Evolutionary conservation across 2,888 invertebrate genomes (phyloP).

Genomic region (Allacma fusca): DNA sequence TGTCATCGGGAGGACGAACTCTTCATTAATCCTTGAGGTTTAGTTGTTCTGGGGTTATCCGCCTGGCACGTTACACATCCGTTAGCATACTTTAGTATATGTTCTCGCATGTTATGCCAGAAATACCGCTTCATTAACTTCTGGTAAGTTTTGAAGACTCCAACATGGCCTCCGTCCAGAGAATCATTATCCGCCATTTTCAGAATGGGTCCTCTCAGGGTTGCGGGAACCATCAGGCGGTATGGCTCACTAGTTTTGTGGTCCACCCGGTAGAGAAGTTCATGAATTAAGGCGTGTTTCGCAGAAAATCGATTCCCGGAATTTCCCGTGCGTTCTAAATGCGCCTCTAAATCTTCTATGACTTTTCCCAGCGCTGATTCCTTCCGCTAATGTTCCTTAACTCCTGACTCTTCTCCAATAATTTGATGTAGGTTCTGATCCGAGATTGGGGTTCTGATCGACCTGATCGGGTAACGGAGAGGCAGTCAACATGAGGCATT

Average conservation of each 20-base stretch:
- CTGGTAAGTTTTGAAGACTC: not conserved
- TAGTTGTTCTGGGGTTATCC: not conserved
- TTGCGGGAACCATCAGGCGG: conserved; percentile 26
- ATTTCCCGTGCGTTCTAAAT: too few relatives aligned
- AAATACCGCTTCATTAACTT: not conserved
- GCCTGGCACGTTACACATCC: conserved; percentile 30
- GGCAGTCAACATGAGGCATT: conserved; percentile 63
- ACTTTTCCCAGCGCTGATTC: too few relatives aligned
- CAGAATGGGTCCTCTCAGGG: not conserved
- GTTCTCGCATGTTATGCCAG: conserved; percentile 25
- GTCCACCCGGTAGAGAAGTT: too few relatives aligned
- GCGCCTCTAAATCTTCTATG: too few relatives aligned
- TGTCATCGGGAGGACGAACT: not conserved
- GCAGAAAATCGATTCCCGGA: too few relatives aligned
- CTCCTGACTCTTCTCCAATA: too few relatives aligned
- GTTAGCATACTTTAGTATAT: not conserved
- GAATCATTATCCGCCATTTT: not conserved
- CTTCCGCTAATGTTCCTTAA: too few relatives aligned
- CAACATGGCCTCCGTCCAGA: too few relatives aligned
- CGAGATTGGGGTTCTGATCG: too few relatives aligned
- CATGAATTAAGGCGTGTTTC: too few relatives aligned
- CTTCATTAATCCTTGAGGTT: not conserved
- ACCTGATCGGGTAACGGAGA: too few relatives aligned
- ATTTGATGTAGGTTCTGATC: too few relatives aligned
- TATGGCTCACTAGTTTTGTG: not conserved